A percentile compares a stretch with the other conserved stretches of the same genome.
Conservation (phyloP, 2,797 vertebrate genomes). For the Lepilemur ruficaudatus region DNA sequence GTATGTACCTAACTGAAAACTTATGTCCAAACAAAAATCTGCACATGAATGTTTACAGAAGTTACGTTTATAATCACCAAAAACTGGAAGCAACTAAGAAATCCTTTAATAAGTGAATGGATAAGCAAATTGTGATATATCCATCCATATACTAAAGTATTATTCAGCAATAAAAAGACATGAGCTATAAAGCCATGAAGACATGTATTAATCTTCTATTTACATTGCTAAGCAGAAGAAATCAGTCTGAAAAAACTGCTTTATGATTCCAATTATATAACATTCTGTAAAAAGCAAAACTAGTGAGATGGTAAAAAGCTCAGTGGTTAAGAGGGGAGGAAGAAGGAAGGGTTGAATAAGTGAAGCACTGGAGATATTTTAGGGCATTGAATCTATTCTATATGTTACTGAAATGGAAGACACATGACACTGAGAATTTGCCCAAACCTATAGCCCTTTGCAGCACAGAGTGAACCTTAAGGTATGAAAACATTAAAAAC, state of each 20-base stretch:
- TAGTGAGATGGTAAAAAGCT: background rate
- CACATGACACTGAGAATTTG: background rate
- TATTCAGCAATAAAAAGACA: background rate
- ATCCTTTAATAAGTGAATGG: background rate
- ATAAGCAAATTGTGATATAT: background rate
- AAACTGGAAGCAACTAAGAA: slow-evolving; percentile 16
- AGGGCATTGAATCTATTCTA: background rate
- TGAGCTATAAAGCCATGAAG: background rate
- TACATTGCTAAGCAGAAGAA: background rate
- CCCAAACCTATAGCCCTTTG: background rate
- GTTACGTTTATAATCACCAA: background rate
- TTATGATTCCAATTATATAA: background rate
- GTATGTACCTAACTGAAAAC: background rate
- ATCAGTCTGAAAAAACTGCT: background rate
- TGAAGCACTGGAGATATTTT: background rate
- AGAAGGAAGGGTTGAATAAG: background rate
- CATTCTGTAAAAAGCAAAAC: background rate
- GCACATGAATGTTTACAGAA: background rate
- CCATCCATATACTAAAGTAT: background rate
- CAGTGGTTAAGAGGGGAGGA: background rate
- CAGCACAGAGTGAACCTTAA: background rate
- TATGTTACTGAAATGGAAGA: background rate
- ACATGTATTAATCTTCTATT: background rate
- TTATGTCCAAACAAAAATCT: background rate
- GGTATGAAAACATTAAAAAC: background rate